Conservation (phyloP, 2,113 vertebrate species). For the Emydocephalus ijimae region DNA sequence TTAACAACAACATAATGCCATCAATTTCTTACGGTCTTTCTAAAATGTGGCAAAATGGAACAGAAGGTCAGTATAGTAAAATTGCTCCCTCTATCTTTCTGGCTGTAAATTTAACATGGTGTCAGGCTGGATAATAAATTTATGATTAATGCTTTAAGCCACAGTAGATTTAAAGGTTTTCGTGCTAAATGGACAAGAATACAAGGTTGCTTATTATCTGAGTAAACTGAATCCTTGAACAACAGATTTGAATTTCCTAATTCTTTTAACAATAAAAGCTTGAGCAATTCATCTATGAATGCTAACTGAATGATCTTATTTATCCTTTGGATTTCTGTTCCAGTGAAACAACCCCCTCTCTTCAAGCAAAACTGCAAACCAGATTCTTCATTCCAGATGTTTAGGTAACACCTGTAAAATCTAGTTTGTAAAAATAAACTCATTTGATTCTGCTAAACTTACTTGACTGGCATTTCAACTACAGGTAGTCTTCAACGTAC, state of each 20-base stretch:
- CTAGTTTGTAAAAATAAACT: background rate
- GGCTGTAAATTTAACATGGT: constrained; percentile 30
- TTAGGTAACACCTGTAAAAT: background rate
- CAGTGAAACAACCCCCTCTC: too few species aligned
- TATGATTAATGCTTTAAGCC: constrained; percentile 27
- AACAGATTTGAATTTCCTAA: constrained; percentile 20
- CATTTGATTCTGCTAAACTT: background rate
- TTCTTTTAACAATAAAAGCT: background rate
- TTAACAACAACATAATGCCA: constrained; percentile 15
- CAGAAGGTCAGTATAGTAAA: background rate
- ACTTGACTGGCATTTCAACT: too few species aligned
- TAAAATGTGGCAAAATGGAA: constrained; percentile 16
- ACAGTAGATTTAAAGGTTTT: background rate
- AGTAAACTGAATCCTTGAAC: background rate
- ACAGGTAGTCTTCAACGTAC: too few species aligned
- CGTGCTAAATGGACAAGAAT: background rate
- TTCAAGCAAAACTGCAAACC: background rate
- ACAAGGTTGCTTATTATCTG: background rate
- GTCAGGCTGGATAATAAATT: constrained; percentile 5
- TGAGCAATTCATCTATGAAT: background rate
- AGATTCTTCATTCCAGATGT: background rate
- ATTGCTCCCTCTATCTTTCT: constrained; percentile 22
- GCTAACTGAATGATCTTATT: background rate
- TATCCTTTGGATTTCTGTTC: too few species aligned
- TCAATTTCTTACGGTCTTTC: constrained; percentile 23